These are phyloP conservation scores for Acanthaster planci DNA, from an alignment of 35 echinoderm and acorn worm genomes.

Conservation along the genomic window DNA sequence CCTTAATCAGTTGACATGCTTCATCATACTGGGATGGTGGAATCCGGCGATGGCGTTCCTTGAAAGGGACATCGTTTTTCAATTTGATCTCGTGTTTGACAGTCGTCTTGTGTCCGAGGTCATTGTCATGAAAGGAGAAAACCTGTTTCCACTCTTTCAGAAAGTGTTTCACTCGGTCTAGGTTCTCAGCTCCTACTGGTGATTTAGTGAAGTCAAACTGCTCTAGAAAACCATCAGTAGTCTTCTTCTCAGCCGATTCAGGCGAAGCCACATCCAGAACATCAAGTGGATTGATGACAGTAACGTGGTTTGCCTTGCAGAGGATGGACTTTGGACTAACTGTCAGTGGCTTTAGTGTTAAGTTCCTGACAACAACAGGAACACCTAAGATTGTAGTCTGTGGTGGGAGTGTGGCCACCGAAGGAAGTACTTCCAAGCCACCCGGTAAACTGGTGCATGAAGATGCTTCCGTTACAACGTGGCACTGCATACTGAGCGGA, in stretches of 20 bases:
- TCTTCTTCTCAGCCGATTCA: not conserved
- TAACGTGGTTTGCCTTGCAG: not conserved
- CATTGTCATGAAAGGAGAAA: not conserved
- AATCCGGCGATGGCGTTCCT: slow-evolving; percentile 30
- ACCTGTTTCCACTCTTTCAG: not conserved
- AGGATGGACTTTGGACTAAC: not conserved
- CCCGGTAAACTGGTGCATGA: too few relatives aligned
- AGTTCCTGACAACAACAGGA: not conserved
- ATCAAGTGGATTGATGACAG: not conserved
- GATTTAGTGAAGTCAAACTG: not conserved
- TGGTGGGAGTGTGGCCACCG: too few relatives aligned
- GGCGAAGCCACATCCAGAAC: not conserved
- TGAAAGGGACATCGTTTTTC: slow-evolving; percentile 36
- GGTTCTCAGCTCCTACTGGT: not conserved
- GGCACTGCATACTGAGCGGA: too few relatives aligned
- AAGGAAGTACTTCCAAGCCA: too few relatives aligned
- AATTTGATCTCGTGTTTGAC: slow-evolving; percentile 40
- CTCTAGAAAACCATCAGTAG: not conserved
- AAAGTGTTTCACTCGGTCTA: not conserved
- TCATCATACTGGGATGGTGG: slow-evolving; percentile 44
- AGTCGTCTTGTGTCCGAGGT: not conserved
- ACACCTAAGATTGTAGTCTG: not conserved
- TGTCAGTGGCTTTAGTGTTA: not conserved
- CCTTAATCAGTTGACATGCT: slow-evolving; percentile 30
- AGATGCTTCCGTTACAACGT: too few relatives aligned